phyloP scores from a whole-genome alignment of 2,888 invertebrate species.

The Cremastinae sp. region DNA sequence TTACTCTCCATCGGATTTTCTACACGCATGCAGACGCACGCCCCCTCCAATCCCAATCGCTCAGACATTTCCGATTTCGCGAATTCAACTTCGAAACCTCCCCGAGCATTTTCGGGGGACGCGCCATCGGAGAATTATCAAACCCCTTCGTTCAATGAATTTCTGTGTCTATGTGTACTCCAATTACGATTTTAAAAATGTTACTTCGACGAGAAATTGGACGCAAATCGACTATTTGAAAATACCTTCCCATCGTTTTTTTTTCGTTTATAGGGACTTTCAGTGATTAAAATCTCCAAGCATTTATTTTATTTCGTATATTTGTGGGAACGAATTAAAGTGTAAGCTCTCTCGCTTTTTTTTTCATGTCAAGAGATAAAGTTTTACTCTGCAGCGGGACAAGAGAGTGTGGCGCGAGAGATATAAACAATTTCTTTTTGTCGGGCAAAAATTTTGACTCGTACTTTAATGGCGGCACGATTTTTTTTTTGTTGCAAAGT shows the following conservation, averaged over 20 bases:
- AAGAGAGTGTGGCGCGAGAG: background rate
- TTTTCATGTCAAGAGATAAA: too few species aligned
- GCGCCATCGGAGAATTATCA: slow-evolving; percentile 27
- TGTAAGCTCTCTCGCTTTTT: too few species aligned
- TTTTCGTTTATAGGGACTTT: too few species aligned
- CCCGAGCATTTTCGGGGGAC: background rate
- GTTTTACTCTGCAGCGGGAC: too few species aligned
- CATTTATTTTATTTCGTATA: too few species aligned
- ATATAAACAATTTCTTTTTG: slow-evolving; percentile 44
- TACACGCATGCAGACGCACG: too few species aligned
- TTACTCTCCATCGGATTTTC: slow-evolving; percentile 30
- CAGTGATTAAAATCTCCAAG: too few species aligned
- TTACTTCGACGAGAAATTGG: too few species aligned
- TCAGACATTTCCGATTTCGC: slow-evolving; percentile 52
- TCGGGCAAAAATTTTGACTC: slow-evolving; percentile 70
- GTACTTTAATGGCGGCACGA: slow-evolving; percentile 75
- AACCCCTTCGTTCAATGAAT: background rate
- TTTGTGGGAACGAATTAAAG: too few species aligned
- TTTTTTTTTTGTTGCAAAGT: slow-evolving; percentile 78
- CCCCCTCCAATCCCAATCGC: too few species aligned
- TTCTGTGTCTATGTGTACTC: slow-evolving; percentile 4
- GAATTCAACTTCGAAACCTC: slow-evolving; percentile 19
- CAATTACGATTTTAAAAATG: slow-evolving; percentile 29
- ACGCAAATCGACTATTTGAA: too few species aligned
- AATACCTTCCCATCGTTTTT: too few species aligned